Percentiles rank a stretch among this genome's conserved stretches.
Conservation (phyloP, 2,113 vertebrate genomes). For the Ranitomeya variabilis region DNA sequence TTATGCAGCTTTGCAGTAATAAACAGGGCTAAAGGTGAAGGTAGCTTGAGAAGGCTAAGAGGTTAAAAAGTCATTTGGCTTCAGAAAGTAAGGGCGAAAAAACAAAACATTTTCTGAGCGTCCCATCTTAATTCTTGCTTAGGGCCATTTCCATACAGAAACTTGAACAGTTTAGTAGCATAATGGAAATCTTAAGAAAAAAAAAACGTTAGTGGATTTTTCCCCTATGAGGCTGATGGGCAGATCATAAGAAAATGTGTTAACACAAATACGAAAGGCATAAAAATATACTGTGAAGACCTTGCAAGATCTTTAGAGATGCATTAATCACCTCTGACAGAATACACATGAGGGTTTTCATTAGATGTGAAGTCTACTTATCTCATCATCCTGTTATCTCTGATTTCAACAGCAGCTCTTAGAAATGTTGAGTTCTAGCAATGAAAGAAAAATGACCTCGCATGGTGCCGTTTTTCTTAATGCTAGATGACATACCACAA, state of each 20-base stretch:
- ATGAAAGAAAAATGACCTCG: conserved; percentile 60
- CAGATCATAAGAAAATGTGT: conserved; percentile 59
- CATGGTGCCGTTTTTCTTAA: conserved; percentile 20
- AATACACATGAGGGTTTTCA: conserved; percentile 63
- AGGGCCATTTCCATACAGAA: conserved; percentile 53
- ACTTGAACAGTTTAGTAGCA: conserved; percentile 56
- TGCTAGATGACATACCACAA: conserved; percentile 43
- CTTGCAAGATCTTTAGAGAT: conserved; percentile 62
- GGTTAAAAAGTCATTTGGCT: conserved; percentile 56
- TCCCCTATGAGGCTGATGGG: conserved; percentile 35
- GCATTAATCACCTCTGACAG: conserved; percentile 65
- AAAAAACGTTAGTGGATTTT: conserved; percentile 41
- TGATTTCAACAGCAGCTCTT: conserved; percentile 63
- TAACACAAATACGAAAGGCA: conserved; percentile 63
- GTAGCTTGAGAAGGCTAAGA: conserved; percentile 45
- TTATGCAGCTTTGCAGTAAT: conserved; percentile 23
- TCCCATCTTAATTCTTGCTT: conserved; percentile 56
- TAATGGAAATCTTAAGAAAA: conserved; percentile 25
- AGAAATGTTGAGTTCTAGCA: conserved; percentile 64
- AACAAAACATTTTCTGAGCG: conserved; percentile 39
- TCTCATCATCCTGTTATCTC: conserved; percentile 65
- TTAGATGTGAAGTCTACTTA: conserved; percentile 66
- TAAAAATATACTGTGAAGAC: conserved; percentile 62
- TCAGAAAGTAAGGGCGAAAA: conserved; percentile 51
- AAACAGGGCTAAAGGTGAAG: conserved; percentile 53